Conservation (phyloP, 2,797 vertebrate species). For the Clamator glandarius region DNA sequence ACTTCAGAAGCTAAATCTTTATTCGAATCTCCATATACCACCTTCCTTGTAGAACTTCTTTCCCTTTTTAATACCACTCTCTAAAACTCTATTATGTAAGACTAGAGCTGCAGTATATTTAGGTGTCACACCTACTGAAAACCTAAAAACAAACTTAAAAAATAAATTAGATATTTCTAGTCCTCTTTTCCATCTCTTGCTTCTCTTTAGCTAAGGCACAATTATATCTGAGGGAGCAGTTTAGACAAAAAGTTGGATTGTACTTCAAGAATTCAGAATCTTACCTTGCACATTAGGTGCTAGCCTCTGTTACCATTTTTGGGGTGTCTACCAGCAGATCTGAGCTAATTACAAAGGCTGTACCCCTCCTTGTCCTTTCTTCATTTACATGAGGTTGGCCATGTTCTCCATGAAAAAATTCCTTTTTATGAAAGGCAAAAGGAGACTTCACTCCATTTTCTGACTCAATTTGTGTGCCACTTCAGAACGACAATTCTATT, state of each 20-base stretch:
- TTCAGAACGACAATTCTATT: constrained; percentile 20
- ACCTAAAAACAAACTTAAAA: background rate
- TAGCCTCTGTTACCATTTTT: background rate
- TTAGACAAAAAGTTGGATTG: background rate
- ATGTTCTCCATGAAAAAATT: background rate
- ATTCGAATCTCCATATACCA: constrained; percentile 17
- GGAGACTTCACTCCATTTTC: background rate
- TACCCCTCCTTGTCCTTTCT: background rate
- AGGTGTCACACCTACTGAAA: background rate
- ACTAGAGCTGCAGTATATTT: background rate
- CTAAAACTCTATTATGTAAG: background rate
- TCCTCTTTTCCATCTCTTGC: background rate
- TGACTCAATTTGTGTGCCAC: background rate
- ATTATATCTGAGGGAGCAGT: fast-evolving
- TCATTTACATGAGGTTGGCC: background rate
- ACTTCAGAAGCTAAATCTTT: constrained; percentile 67
- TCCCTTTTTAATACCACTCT: background rate
- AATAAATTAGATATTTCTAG: background rate
- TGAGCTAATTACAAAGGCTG: background rate
- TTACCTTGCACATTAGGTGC: background rate
- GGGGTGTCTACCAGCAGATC: background rate
- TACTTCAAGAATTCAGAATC: background rate
- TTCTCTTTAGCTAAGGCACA: background rate
- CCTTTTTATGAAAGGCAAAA: background rate
- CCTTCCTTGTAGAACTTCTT: background rate